Base-by-base conservation (phyloP, 2,113 vertebrate genomes). In the Camarhynchus parvulus region DNA sequence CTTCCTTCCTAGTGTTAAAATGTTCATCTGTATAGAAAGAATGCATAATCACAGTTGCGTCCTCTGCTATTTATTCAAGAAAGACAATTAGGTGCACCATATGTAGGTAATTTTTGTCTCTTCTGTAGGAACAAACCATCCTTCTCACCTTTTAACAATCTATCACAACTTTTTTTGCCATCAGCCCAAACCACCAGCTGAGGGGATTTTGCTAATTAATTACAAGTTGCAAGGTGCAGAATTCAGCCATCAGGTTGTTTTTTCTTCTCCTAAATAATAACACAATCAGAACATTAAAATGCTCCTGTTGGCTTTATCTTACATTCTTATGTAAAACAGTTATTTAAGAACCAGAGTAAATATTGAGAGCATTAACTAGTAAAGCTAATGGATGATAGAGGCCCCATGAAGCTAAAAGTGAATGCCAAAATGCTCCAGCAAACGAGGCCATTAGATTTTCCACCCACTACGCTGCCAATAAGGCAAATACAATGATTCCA, bases 401-500 rank as follows among this genome's bases (percentile, higher is more conserved):
- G 73, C 19, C 66, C 14, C 56, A 42, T 11, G 59, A 79, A 89
- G 49, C 33, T 53, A 70, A 64, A 94, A 96, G 31, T 5, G 52
- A 96, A 73, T 49, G 55, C 24, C 90, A 90, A 85, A 92, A 88
- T 35, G 37, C 53, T 92, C 59, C 68, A 87, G 68, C 53, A 73
- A 90, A 84, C 15, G 13, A 93, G 41, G 49, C 46, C 69, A 62
- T 95, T 95, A 83, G 81, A 66, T 90, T 95, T 83, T 66, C n/a
- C 47, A 81, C 42, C 49, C 52, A 50, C 49, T 52, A 52, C 1
- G 3, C 76, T 81, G 41, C 84, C 87, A 91, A 55, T 72, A 94
- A 92, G 49, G 63, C 59, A 94, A 95, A 90, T 37, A 42, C 70
- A 89, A 80, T 80, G 18, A 90, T 89, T 90, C 89, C 10, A 86